Percentiles rank a stretch among this genome's conserved stretches.
Conservation (phyloP, 37 sponge, comb jelly and placozoan genomes). For the Dysidea cf. avara region DNA sequence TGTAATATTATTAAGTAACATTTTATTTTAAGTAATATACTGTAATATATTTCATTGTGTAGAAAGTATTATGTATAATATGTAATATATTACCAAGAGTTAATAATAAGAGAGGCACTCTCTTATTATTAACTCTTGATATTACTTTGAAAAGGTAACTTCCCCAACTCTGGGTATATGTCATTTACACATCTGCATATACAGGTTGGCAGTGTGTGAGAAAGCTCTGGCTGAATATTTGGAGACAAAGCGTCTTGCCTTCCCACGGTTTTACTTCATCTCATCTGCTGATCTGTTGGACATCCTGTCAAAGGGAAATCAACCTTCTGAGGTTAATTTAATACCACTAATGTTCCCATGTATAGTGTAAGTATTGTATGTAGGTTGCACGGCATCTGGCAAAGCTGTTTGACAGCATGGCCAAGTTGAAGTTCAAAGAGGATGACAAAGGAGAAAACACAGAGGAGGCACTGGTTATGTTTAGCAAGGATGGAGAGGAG, state of each 20-base stretch:
- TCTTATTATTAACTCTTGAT: too few species aligned
- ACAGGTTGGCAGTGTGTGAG: conserved; percentile 89
- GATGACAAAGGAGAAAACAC: conserved; percentile 74
- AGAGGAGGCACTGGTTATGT: conserved; percentile 95
- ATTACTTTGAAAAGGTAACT: too few species aligned
- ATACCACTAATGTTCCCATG: neutral
- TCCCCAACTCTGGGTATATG: too few species aligned
- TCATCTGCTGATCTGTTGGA: conserved; percentile 96
- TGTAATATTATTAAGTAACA: too few species aligned
- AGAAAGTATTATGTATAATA: too few species aligned
- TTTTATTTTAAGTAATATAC: too few species aligned
- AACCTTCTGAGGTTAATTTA: conserved; percentile 71
- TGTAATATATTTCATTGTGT: too few species aligned
- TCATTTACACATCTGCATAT: too few species aligned
- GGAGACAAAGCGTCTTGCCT: conserved; percentile 98
- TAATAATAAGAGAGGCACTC: too few species aligned
- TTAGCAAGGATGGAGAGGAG: conserved; percentile 96
- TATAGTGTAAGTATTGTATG: neutral
- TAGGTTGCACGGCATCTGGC: conserved; percentile 94
- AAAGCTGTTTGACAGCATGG: conserved; percentile 99
- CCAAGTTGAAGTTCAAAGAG: conserved; percentile 82
- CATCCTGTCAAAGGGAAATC: conserved; percentile 97
- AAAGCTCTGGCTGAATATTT: conserved; percentile 98
- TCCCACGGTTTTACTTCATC: conserved; percentile 99
- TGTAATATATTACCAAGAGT: too few species aligned